Conservation (phyloP, 2,113 vertebrate species). For the Mesembrinibis cayennensis region DNA sequence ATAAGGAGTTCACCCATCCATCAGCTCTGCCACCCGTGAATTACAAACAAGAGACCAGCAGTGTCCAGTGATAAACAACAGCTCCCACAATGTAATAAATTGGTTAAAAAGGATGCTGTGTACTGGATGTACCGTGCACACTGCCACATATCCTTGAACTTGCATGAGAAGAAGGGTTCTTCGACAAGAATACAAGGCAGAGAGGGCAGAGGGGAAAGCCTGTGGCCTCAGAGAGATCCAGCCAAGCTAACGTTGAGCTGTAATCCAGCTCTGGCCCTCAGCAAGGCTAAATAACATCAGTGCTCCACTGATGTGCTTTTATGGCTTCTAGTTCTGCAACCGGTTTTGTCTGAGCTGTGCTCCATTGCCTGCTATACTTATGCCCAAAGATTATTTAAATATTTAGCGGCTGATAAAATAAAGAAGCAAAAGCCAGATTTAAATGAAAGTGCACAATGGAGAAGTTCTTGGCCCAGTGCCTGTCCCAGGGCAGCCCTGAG, state of each 20-base stretch:
- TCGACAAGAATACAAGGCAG: background rate
- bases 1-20: background rate
- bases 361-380: background rate
- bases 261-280: background rate
- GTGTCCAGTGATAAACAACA: background rate
- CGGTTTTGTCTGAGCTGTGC: background rate
- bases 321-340: background rate
- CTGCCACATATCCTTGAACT: background rate
- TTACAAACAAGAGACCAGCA: background rate
- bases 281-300: background rate
- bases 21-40: background rate
- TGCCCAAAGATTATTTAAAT: background rate
- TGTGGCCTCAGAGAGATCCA: background rate
- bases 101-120: background rate
- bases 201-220: background rate
- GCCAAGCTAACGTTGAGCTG: rapidly evolving
- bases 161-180: background rate
- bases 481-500: background rate
- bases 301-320: background rate
- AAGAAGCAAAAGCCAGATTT: background rate
- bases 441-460: background rate
- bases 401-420: background rate
- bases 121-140: background rate
- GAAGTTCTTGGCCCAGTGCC: background rate
- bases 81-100: background rate